phyloP scores from a whole-genome alignment of 2,888 invertebrate species.

The Drosophila kanekoi region DNA sequence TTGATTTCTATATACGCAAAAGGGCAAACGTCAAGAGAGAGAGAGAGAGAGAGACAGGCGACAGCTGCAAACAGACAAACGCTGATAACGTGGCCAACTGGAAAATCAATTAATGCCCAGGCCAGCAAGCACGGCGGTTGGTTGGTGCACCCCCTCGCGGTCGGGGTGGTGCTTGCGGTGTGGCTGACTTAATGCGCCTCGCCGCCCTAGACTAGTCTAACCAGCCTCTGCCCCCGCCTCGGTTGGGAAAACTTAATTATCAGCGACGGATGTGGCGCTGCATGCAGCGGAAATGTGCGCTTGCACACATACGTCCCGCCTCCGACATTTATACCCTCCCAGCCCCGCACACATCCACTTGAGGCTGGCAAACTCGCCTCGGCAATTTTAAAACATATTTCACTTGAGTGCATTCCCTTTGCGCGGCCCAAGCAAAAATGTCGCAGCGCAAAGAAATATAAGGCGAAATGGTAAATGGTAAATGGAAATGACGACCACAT shows the following conservation, averaged over 20 bases:
- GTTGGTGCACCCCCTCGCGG: background rate
- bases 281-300: slow-evolving; percentile 68
- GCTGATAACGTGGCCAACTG: slow-evolving; percentile 76
- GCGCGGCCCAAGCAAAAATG: slow-evolving; percentile 45
- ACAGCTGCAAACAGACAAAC: slow-evolving; percentile 62
- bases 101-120: slow-evolving; percentile 75
- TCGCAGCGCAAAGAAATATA: slow-evolving; percentile 18
- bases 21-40: background rate
- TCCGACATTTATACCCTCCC: slow-evolving; percentile 6
- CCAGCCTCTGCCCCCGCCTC: no score
- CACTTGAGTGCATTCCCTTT: slow-evolving; percentile 60
- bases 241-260: slow-evolving; percentile 76
- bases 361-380: slow-evolving; percentile 70
- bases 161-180: slow-evolving; percentile 13
- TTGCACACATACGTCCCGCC: slow-evolving; percentile 18
- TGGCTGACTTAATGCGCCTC: slow-evolving; percentile 37
- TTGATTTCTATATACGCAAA: slow-evolving; percentile 26
- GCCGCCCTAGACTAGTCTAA: slow-evolving; percentile 3
- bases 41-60: slow-evolving; percentile 1
- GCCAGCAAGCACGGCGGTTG: slow-evolving; percentile 27
- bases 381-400: slow-evolving; percentile 78
- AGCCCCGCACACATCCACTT: slow-evolving; percentile 37
- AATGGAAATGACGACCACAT: slow-evolving; percentile 31
- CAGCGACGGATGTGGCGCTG: slow-evolving; percentile 75
- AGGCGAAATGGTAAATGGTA: slow-evolving; percentile 15